A percentile compares a stretch with the other conserved stretches of the same genome.
Conservation (phyloP, 2,113 vertebrate species). For the Thalassoma bifasciatum region DNA sequence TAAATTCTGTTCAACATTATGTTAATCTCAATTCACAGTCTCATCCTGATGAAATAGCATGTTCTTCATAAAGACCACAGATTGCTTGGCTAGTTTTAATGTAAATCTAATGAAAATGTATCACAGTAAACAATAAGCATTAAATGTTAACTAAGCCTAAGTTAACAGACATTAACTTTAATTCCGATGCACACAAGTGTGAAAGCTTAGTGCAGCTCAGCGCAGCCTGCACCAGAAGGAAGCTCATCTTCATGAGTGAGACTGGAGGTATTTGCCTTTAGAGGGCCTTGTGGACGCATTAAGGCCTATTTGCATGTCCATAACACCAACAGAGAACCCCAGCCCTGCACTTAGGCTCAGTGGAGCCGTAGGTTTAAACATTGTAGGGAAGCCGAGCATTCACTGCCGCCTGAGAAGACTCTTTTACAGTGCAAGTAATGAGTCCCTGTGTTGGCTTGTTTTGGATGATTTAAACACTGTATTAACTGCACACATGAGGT, state of each 20-base stretch:
- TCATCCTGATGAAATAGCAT: neutral
- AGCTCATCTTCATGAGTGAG: conserved; percentile 73
- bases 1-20: no score
- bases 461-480: conserved; percentile 78
- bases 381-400: conserved; percentile 69
- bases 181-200: conserved; percentile 45
- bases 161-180: conserved; percentile 50
- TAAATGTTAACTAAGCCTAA: conserved; percentile 32
- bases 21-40: no score
- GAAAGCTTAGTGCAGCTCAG: conserved; percentile 39
- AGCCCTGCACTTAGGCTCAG: conserved; percentile 75
- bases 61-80: neutral
- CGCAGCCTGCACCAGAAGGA: conserved; percentile 55
- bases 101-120: neutral
- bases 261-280: conserved; percentile 81
- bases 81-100: neutral
- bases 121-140: conserved; percentile 34
- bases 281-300: conserved; percentile 84
- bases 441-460: conserved; percentile 77
- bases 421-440: conserved; percentile 76
- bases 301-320: conserved; percentile 82
- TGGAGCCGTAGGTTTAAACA: conserved; percentile 81
- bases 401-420: conserved; percentile 50
- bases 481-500: conserved; percentile 27
- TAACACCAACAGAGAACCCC: conserved; percentile 77